Percentiles rank a stretch among this genome's conserved stretches.
These are phyloP conservation scores for Polyommatus icarus DNA, from an alignment of 2,888 invertebrate genomes.

Conservation along the genomic window DNA sequence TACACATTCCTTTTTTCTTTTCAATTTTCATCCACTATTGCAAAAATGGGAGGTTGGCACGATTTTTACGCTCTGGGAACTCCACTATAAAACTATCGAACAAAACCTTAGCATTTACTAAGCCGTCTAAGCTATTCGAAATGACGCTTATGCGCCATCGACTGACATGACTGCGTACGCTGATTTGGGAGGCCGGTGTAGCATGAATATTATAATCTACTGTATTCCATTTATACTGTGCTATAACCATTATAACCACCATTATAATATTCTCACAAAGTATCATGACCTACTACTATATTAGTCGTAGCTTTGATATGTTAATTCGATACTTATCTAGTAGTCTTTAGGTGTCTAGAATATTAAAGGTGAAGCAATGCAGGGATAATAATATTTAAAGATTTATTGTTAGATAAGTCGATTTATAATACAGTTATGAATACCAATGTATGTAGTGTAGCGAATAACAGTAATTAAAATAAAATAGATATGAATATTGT, in stretches of 20 bases:
- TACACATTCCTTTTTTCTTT: no score
- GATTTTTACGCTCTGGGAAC: no score
- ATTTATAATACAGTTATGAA: not conserved
- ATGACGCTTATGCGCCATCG: no score
- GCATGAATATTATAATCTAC: not conserved
- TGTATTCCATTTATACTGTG: not conserved
- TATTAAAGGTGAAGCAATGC: not conserved
- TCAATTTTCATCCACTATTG: no score
- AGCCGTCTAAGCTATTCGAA: no score
- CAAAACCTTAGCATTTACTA: no score
- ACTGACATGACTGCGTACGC: not conserved
- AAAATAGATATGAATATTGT: no score
- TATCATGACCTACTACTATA: slow-evolving; percentile 32
- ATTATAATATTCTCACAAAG: slow-evolving; percentile 21
- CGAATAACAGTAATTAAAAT: not conserved
- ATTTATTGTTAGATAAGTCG: not conserved
- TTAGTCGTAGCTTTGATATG: slow-evolving; percentile 18
- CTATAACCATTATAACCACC: slow-evolving; percentile 13
- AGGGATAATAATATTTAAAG: not conserved
- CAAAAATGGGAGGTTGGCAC: no score
- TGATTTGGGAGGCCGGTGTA: not conserved
- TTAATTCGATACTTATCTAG: slow-evolving; percentile 16
- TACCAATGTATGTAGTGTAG: not conserved
- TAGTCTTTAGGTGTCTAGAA: not conserved
- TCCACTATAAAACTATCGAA: no score